A percentile compares a stretch with the other conserved stretches of the same genome.
phyloP scores from a whole-genome alignment of 2,113 vertebrate genomes.

The Colinus virginianus region DNA sequence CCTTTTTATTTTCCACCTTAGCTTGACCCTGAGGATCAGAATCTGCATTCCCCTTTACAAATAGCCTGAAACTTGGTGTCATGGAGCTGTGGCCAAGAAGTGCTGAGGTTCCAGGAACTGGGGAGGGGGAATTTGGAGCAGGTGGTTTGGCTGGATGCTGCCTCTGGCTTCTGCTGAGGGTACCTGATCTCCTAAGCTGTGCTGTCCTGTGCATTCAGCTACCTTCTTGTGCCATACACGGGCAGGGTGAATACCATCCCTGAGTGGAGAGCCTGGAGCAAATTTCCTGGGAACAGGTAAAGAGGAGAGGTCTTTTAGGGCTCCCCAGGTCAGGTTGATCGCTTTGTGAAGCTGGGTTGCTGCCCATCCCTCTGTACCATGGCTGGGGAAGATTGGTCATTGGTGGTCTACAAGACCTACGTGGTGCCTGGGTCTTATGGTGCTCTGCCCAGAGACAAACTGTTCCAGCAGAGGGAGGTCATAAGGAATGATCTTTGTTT shows the following conservation, averaged over 20 bases:
- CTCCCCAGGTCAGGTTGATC: background rate
- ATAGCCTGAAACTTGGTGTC: background rate
- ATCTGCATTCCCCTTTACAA: background rate
- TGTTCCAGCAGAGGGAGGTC: background rate
- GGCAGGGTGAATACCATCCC: background rate
- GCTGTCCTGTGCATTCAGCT: accelerated
- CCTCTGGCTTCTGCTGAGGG: background rate
- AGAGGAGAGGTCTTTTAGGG: background rate
- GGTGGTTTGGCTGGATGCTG: background rate
- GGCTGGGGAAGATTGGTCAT: background rate
- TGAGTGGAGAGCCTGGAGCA: background rate
- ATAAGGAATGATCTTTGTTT: background rate
- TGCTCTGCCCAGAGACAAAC: background rate
- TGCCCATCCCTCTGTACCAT: background rate
- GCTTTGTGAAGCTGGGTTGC: background rate
- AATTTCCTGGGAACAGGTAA: background rate
- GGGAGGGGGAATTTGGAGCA: background rate
- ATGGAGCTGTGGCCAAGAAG: background rate
- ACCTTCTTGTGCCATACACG: background rate
- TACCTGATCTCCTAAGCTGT: background rate
- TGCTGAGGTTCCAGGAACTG: background rate
- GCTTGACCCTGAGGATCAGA: background rate
- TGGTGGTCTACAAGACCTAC: background rate
- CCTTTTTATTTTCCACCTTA: background rate
- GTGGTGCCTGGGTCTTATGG: background rate